Evolutionary conservation across 1,140 invertebrate genomes (phyloP), one percentile per base, ranked within the genome.

Genomic region (Lepidurus apus): DNA sequence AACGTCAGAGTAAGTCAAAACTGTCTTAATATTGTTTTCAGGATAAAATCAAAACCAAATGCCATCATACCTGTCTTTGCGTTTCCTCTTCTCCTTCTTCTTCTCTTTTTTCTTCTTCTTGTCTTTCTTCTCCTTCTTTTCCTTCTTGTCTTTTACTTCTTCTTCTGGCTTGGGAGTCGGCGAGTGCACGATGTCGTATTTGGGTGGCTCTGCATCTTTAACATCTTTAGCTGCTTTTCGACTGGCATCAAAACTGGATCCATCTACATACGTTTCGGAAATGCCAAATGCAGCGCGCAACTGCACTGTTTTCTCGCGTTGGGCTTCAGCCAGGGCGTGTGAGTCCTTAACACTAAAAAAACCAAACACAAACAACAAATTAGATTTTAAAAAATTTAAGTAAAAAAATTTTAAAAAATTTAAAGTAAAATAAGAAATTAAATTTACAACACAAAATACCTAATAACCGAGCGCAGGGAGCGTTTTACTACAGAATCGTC

Each of bases 251-350:
- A 98, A 89, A 82, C 95, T 96, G 82, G 92, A 93, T 42, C 96
- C 96, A 85, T 98, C 96, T 13, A 96, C 92, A 87, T 97, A 98
- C 82, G 92, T 91, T 80, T 95, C 93, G 42, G 93, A 94, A 81
- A 99, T 95, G 74, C 96, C 96, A 85, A 99, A 98, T 1, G 96
- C 96, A 84, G 96, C 93, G 74, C 95, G 90, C 76, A 98, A 86
- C 76, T 91, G 91, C 8, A 93, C 93, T 89, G 98, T 98, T 86
- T 98, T 98, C 83, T 96, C 93, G 84, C 95, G 93, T 84, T 97
- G 96, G n/a, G 96, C 95, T 85, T 96, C 95, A 3, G 96, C 96
- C 78, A 97, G 90, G 85, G 97, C 94, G 87, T 98, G 96, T 74
- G 94, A 97, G 83, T 98, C 96, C 77, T 93, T 93, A 26, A 95